Base-by-base conservation (phyloP, 53 echinoderm and acorn worm species). In the Paracentrotus lividus region DNA sequence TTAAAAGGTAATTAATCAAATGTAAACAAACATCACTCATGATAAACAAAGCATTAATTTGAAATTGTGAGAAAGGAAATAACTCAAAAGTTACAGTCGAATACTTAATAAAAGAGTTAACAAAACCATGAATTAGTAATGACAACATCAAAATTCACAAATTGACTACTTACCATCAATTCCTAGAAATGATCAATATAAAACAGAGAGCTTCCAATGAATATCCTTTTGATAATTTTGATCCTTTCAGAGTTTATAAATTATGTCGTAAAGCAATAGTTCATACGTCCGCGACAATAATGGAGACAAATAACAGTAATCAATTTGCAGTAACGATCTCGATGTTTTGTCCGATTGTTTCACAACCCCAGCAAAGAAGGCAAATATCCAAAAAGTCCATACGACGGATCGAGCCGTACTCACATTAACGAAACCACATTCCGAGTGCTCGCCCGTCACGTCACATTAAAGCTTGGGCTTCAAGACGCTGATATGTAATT, bases 401-500 rank as follows among this genome's bases (percentile, higher is more conserved):
- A n/a, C n/a, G n/a, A n/a, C n/a, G 18, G 36, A 32, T 1, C 36
- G 72, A 72, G 72, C 20, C 29, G 10, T 72, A 40, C 72, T 72
- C 27, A 40, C 72, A 72, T 36, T 18, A 72, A 26, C 72, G 72
- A 72, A 18, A 38, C 72, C 16, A 32, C 72, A 72, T 72, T 40
- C 40, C 72, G 36, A 72, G 38, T 72, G 72, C 36, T 38, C 72
- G 40, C 72, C 72, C 72, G 72, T 72, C 72, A 72, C 27, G 40
- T 72, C 40, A 72, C 36, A 72, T 72, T 72, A 72, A 72, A 21
- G 72, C 40, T 32, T 32, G 2, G 72, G 4, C 72, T 18, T 38
- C 40, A 72, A n/a, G n/a, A 36, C 72, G 72, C 72, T 72, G 72
- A 36, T 38, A 36, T 40, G 72, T 72, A 72, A 72, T 72, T 72